Base-by-base conservation (phyloP, 2,888 invertebrate genomes). In the Mythimna vitellina region DNA sequence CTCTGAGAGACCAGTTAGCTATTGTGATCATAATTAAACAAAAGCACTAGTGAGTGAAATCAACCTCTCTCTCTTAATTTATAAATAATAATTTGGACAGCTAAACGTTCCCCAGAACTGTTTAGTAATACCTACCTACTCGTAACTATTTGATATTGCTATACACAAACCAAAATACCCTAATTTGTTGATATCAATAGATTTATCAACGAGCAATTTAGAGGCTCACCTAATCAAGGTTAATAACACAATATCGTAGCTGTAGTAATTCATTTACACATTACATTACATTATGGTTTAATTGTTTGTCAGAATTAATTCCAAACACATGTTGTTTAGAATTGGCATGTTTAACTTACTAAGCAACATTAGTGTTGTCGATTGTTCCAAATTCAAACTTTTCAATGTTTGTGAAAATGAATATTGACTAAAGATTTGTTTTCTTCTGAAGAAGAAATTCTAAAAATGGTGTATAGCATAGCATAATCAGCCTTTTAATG, bases 181-280 rank as follows among this genome's bases (percentile, higher is more conserved):
- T 49, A 57, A 79, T 68, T 79, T 20, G 35, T 74, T 64, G 56
- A 38, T 61, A 61, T 42, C 35, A 65, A 53, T 66, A 32, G n/a
- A 65, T 72, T 65, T 46, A 62, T 17, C 22, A 71, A 54, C 29
- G n/a, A 53, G 7, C 56, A 35, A 61, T 80, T 80, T 63, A 61
- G 61, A 17, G 22, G 49, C 17, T 79, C 12, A 57, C 14, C 38
- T 57, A 58, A 76, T 77, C 78, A 77, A 64, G 58, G 46, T 60
- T 63, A 70, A 57, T 75, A 38, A 22, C 76, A 58, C 29, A 57
- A 56, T 56, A 51, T 32, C n/a, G 56, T 57, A 53, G 51, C 53
- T 58, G n/a, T 35, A 32, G 20, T 73, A 29, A 58, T 73, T 53
- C 25, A 60, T 76, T 68, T 49, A 14, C 12, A n/a, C n/a, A n/a